Evolutionary conservation across 2,888 invertebrate species (phyloP).

Genomic region (Melanchra persicariae): DNA sequence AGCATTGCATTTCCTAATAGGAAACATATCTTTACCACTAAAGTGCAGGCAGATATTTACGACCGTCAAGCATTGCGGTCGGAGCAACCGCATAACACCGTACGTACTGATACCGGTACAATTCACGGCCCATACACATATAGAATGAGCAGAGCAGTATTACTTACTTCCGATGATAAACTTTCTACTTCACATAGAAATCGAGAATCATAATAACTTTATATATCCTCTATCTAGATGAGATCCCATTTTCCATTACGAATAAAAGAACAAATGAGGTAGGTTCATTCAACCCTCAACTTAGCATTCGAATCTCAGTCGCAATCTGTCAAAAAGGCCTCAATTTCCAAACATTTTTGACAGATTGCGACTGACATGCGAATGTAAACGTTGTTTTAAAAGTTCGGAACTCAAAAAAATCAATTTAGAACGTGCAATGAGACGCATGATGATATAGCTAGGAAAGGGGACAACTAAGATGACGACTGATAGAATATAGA

Average conservation of each 20-base stretch:
- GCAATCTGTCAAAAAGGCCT: too few relatives aligned
- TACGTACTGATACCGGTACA: conserved; percentile 30
- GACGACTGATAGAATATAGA: too few relatives aligned
- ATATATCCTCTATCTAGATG: conserved; percentile 26
- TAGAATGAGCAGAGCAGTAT: conserved; percentile 51
- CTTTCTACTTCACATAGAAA: conserved; percentile 60
- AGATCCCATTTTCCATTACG: conserved; percentile 34
- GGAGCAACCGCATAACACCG: conserved; percentile 24
- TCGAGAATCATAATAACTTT: conserved; percentile 45
- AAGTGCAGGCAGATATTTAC: conserved; percentile 37
- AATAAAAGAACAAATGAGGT: not conserved
- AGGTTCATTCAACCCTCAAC: too few relatives aligned
- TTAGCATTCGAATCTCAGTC: too few relatives aligned
- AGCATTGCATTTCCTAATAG: not conserved
- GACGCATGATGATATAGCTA: not conserved
- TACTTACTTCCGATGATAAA: conserved; percentile 57
- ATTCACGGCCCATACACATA: conserved; percentile 60
- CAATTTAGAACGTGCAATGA: not conserved
- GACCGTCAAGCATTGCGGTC: conserved; percentile 53
- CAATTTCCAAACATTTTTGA: too few relatives aligned
- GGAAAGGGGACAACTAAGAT: too few relatives aligned
- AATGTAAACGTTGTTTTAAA: too few relatives aligned
- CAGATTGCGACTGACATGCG: too few relatives aligned
- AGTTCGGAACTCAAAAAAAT: not conserved
- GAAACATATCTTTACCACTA: conserved; percentile 18